phyloP scores from a whole-genome alignment of 2,888 invertebrate species.

The Eupithecia insigniata region DNA sequence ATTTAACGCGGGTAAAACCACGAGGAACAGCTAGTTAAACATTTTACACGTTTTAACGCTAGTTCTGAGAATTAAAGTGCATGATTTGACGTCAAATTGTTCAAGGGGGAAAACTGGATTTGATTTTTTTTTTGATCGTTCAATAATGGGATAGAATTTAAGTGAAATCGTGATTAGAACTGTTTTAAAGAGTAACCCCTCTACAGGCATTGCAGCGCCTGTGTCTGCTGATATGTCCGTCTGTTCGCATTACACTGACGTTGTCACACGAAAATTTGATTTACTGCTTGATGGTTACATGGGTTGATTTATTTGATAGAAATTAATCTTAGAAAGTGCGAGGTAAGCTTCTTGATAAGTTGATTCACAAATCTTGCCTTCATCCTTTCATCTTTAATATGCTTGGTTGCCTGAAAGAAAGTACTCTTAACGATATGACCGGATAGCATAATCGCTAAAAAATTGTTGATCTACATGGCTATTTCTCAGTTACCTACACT shows the following conservation, averaged over 20 bases:
- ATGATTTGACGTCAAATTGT: no score
- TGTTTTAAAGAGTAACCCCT: neutral
- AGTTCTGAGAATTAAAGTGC: neutral
- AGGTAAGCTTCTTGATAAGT: neutral
- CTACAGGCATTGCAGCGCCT: constrained; percentile 44
- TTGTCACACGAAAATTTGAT: constrained; percentile 58
- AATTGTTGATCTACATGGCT: no score
- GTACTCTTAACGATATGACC: neutral
- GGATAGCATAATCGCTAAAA: no score
- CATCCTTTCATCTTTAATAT: neutral
- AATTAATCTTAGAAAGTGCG: constrained; percentile 15
- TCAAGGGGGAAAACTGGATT: no score
- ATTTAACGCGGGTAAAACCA: no score
- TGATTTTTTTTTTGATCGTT: no score
- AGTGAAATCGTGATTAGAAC: neutral
- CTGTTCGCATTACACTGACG: constrained; percentile 54
- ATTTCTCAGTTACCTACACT: no score
- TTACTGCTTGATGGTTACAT: constrained; percentile 48
- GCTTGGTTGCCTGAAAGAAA: neutral
- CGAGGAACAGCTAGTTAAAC: no score
- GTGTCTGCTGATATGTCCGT: constrained; percentile 55
- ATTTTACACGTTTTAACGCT: neutral
- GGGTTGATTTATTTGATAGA: constrained; percentile 39
- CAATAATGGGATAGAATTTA: neutral
- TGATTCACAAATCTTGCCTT: neutral